These are phyloP conservation scores for Scylla paramamosain DNA, from an alignment of 1,140 invertebrate genomes.

Conservation along the genomic window DNA sequence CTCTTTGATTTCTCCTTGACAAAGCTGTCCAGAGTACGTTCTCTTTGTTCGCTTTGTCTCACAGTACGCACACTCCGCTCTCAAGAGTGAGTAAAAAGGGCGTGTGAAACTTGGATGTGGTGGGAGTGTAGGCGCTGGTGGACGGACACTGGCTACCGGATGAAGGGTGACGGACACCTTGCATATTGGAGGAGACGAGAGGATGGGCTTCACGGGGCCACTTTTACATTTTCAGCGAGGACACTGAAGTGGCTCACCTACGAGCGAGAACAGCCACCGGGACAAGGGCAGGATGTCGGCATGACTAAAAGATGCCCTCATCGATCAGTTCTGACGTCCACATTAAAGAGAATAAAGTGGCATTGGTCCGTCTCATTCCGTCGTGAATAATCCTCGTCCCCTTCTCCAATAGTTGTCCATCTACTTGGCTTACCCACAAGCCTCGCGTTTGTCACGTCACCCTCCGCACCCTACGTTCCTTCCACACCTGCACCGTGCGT, in stretches of 20 bases:
- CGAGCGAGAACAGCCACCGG: no score
- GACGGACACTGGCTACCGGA: neutral
- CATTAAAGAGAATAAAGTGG: no score
- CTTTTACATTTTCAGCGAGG: neutral
- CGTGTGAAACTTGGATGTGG: neutral
- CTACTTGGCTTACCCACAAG: neutral
- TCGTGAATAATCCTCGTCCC: neutral
- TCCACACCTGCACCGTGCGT: neutral
- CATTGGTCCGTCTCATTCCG: neutral
- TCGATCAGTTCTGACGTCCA: no score
- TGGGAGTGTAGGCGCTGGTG: neutral
- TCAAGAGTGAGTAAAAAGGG: neutral
- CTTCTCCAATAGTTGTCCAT: conserved; percentile 22
- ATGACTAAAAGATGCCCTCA: no score
- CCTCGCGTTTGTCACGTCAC: conserved; percentile 5
- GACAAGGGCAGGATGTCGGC: no score
- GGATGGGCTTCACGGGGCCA: neutral
- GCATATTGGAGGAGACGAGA: neutral
- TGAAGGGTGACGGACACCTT: neutral
- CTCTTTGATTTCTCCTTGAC: neutral
- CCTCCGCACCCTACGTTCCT: neutral
- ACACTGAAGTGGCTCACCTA: neutral
- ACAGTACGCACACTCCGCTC: neutral
- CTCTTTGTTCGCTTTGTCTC: neutral
- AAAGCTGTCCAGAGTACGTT: neutral